Conservation (phyloP, 2,797 vertebrate genomes). For the Mico argentatus region DNA sequence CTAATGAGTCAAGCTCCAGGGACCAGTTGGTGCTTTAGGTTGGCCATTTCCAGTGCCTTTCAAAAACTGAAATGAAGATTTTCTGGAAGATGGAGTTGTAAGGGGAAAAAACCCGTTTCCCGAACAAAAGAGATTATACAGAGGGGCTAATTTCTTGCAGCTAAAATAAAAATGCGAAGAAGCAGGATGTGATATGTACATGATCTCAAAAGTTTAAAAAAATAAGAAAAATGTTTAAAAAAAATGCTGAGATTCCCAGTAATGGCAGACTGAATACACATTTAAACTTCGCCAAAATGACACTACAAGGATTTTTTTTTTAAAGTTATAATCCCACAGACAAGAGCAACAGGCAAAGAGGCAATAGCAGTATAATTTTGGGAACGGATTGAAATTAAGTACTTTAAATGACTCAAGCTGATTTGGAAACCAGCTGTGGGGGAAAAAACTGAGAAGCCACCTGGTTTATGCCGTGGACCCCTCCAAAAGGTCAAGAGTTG, state of each 20-base stretch:
- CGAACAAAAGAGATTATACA: background rate
- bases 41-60: background rate
- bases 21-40: background rate
- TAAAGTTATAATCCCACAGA: background rate
- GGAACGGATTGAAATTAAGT: background rate
- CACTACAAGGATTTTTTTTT: background rate
- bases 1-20: background rate
- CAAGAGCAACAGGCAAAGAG: background rate
- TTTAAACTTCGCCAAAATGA: background rate
- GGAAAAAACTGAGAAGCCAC: background rate
- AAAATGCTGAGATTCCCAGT: background rate
- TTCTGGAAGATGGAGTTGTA: background rate
- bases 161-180: background rate
- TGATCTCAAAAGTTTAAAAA: background rate
- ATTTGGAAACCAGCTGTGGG: background rate
- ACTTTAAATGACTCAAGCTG: background rate
- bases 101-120: background rate
- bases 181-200: background rate
- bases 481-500: background rate
- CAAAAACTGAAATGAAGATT: background rate
- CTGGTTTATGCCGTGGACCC: background rate
- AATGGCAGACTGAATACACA: background rate
- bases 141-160: background rate
- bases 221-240: constrained; percentile 2
- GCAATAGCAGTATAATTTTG: background rate